Evolutionary conservation across 1,140 invertebrate species (phyloP).

Genomic region (Pogonognathellus flavescens): DNA sequence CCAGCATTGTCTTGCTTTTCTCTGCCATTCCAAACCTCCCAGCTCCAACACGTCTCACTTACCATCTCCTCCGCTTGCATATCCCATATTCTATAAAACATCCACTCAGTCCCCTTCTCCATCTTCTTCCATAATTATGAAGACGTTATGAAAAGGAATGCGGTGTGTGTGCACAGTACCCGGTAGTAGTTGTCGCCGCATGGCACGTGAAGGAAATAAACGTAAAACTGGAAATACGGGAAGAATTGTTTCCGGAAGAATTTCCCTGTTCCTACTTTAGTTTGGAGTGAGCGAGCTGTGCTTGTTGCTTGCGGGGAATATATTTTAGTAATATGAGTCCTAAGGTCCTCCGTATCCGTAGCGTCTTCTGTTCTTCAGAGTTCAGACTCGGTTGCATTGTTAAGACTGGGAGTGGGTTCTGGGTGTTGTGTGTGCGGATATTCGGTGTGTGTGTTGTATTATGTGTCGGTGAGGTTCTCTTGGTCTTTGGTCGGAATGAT

Average conservation of each 20-base stretch:
- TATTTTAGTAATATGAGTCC: background rate
- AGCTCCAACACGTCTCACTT: background rate
- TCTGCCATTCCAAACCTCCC: no score
- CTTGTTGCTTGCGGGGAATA: no score
- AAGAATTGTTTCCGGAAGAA: slow-evolving; percentile 48
- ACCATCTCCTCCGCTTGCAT: no score
- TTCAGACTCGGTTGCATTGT: no score
- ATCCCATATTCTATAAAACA: no score
- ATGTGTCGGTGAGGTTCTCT: no score
- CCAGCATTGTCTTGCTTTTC: background rate
- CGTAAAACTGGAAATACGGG: slow-evolving; percentile 48
- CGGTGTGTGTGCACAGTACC: background rate
- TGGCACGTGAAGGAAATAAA: slow-evolving; percentile 48
- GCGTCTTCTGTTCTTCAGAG: background rate
- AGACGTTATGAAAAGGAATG: slow-evolving; percentile 50
- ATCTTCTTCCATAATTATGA: slow-evolving; percentile 17
- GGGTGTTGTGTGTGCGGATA: background rate
- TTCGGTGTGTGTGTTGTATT: background rate
- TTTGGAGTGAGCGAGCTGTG: no score
- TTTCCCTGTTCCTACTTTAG: background rate
- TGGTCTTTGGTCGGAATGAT: no score
- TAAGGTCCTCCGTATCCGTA: background rate
- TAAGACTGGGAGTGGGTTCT: background rate
- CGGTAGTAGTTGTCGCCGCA: background rate
- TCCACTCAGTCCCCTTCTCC: background rate